These are phyloP conservation scores for Pristionchus entomophagus DNA, from an alignment of 2,888 invertebrate genomes.

Conservation along the genomic window DNA sequence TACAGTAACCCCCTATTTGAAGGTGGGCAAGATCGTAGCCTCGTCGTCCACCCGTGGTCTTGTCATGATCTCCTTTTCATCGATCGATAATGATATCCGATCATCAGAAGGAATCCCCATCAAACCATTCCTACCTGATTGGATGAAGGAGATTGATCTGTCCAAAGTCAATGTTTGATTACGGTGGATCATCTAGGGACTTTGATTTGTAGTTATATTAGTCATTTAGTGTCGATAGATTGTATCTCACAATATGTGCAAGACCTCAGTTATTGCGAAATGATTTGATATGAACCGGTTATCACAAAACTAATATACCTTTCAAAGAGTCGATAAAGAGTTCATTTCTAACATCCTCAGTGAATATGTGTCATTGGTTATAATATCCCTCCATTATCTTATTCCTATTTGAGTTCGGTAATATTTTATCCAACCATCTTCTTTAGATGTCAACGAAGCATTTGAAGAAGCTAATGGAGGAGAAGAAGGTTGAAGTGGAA, in stretches of 20 bases:
- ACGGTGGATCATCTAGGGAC: conserved; percentile 12
- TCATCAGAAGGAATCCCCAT: background rate
- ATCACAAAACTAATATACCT: background rate
- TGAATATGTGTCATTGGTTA: background rate
- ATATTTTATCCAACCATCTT: background rate
- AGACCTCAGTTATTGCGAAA: conserved; percentile 25
- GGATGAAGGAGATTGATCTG: conserved; percentile 37
- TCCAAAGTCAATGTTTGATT: conserved; percentile 35
- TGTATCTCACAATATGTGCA: conserved; percentile 32
- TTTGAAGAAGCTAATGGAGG: conserved; percentile 59
- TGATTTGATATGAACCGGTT: conserved; percentile 21
- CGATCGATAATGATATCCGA: conserved; percentile 7
- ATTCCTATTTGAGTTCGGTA: background rate
- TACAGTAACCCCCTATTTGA: background rate
- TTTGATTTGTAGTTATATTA: conserved; percentile 5
- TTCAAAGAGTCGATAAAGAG: conserved; percentile 42
- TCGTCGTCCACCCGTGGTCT: conserved; percentile 11
- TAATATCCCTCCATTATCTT: background rate
- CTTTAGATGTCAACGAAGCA: conserved; percentile 67
- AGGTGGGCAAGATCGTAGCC: conserved; percentile 38
- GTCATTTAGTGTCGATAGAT: conserved; percentile 15
- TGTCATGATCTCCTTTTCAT: conserved; percentile 20
- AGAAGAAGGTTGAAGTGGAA: conserved; percentile 54
- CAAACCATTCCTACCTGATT: background rate
- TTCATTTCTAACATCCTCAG: background rate